phyloP scores from a whole-genome alignment of 2,888 invertebrate species.

The Apantesis nais region DNA sequence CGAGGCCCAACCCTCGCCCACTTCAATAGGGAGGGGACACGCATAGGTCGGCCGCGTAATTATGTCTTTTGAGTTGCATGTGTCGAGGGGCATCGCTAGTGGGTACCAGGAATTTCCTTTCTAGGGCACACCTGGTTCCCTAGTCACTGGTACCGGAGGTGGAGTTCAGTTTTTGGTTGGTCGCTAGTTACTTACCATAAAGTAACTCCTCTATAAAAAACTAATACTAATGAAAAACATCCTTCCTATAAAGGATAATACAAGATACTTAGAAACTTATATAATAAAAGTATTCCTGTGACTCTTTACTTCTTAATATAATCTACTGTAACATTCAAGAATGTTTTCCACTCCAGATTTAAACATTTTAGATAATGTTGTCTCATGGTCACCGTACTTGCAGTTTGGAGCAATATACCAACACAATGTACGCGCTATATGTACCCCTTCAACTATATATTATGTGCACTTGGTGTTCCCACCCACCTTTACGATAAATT shows the following conservation, averaged over 20 bases:
- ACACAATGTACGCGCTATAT: slow-evolving; percentile 17
- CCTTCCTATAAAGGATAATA: not conserved
- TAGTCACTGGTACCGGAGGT: too few relatives aligned
- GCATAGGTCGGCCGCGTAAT: too few relatives aligned
- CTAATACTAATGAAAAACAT: not conserved
- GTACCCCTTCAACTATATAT: slow-evolving; percentile 24
- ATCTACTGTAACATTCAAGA: not conserved
- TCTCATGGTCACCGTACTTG: slow-evolving; percentile 31
- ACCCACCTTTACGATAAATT: not conserved
- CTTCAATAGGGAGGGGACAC: too few relatives aligned
- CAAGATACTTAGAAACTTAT: not conserved
- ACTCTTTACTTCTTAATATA: not conserved
- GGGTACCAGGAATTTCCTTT: too few relatives aligned
- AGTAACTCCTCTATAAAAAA: too few relatives aligned
- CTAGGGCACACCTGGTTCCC: too few relatives aligned
- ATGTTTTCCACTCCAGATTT: not conserved
- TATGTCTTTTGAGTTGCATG: too few relatives aligned
- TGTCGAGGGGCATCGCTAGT: too few relatives aligned
- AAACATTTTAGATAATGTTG: not conserved
- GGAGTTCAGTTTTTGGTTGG: too few relatives aligned
- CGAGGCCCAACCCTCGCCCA: too few relatives aligned
- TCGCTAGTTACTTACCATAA: too few relatives aligned
- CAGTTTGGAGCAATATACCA: slow-evolving; percentile 33
- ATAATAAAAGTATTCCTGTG: not conserved
- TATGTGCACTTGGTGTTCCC: slow-evolving; percentile 1